Conservation (phyloP, 2,797 vertebrate genomes). For the Betta splendens region DNA sequence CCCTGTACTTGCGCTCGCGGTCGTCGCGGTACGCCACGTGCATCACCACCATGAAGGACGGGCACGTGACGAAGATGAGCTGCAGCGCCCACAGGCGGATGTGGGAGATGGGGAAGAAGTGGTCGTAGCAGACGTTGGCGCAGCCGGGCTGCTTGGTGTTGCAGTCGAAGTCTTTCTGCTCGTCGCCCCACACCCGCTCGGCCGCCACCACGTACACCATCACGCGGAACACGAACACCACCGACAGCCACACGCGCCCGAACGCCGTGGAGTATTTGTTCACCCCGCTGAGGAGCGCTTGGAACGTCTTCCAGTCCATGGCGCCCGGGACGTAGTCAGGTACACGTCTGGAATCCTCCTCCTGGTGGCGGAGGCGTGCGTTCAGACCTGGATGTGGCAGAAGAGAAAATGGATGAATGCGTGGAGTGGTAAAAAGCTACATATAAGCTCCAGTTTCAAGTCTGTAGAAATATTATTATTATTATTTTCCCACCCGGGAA, state of each 20-base stretch:
- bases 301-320: conserved; percentile 98
- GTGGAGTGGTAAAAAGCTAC: too few species aligned
- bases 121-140: conserved; percentile 93
- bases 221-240: conserved; percentile 96
- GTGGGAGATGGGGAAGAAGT: conserved; percentile 95
- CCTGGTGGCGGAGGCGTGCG: conserved; percentile 9
- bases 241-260: conserved; percentile 93
- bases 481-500: background rate
- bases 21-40: conserved; percentile 95
- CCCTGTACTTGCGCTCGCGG: conserved; percentile 86
- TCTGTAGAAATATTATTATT: too few species aligned
- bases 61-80: conserved; percentile 97
- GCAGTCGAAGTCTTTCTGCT: conserved; percentile 98
- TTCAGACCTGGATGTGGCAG: conserved; percentile 47
- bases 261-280: conserved; percentile 98
- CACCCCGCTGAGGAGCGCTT: conserved; percentile 91
- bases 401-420: conserved; percentile 27
- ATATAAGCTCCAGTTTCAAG: too few species aligned
- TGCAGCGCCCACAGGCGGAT: conserved; percentile 98
- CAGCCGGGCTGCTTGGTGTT: conserved; percentile 96
- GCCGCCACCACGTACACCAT: conserved; percentile 97
- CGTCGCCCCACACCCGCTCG: conserved; percentile 94
- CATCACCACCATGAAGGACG: conserved; percentile 95
- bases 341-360: conserved; percentile 15
- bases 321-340: conserved; percentile 38